Conservation (phyloP, 2,797 vertebrate genomes). For the Enteromius viviparus region DNA sequence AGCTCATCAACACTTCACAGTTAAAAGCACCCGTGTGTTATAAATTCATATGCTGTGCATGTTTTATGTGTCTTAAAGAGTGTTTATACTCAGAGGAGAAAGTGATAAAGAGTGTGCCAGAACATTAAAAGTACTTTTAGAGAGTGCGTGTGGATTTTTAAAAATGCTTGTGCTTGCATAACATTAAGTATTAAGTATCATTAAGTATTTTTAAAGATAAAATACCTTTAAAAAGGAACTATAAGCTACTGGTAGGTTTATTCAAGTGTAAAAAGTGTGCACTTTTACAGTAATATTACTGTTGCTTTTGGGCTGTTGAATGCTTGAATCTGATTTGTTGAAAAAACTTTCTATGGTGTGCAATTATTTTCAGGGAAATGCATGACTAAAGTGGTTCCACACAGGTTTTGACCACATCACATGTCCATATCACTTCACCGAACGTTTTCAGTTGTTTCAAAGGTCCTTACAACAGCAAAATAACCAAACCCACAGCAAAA, state of each 20-base stretch:
- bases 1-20: conserved; percentile 14
- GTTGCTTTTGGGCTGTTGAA: neutral
- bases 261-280: neutral
- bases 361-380: no score
- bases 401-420: neutral
- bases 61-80: conserved; percentile 22
- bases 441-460: no score
- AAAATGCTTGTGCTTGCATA: neutral
- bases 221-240: neutral
- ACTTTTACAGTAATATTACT: neutral
- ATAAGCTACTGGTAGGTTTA: neutral
- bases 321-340: neutral
- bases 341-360: neutral
- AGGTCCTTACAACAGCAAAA: no score
- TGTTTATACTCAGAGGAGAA: neutral
- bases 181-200: neutral
- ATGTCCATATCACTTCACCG: no score
- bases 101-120: neutral
- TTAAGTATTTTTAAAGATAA: neutral
- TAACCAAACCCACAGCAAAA: no score
- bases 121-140: neutral
- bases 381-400: no score
- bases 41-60: conserved; percentile 23
- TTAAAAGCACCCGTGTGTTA: conserved; percentile 24
- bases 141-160: neutral